Percentiles rank a stretch among this genome's conserved stretches.
These are phyloP conservation scores for Xenentodon cancila DNA, from an alignment of 2,797 vertebrate genomes.

Conservation along the genomic window DNA sequence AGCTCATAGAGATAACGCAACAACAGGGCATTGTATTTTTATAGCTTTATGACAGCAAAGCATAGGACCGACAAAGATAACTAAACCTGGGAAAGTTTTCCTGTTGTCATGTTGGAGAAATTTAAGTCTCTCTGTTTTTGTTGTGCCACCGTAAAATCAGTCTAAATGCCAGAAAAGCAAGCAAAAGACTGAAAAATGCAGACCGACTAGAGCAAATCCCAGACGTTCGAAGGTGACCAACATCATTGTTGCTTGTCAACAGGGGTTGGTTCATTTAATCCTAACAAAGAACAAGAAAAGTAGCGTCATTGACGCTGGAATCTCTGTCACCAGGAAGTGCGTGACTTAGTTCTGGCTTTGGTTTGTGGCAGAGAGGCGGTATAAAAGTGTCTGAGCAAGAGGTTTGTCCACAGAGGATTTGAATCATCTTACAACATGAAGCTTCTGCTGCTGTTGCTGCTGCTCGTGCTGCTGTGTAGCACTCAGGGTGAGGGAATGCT, in stretches of 20 bases:
- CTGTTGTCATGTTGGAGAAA: too few species aligned
- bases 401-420: conserved; percentile 13
- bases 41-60: not conserved
- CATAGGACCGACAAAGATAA: not conserved
- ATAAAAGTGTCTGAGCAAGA: conserved; percentile 33
- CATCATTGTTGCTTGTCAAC: not conserved
- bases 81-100: not conserved
- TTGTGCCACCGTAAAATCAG: too few species aligned
- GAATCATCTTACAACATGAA: conserved; percentile 68
- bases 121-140: too few species aligned
- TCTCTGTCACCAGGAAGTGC: conserved; percentile 30
- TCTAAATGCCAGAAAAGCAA: too few species aligned
- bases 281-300: not conserved
- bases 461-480: conserved; percentile 68
- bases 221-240: not conserved
- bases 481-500: conserved; percentile 58
- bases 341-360: not conserved
- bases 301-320: conserved; percentile 18
- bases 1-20: not conserved
- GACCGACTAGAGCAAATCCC: not conserved
- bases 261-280: not conserved
- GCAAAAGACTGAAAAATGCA: not conserved
- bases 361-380: conserved; percentile 9
- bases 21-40: not conserved
- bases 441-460: conserved; percentile 46